Percentiles rank a stretch among this genome's conserved stretches.
phyloP scores from a whole-genome alignment of 2,113 vertebrate species.

The Numenius arquata region DNA sequence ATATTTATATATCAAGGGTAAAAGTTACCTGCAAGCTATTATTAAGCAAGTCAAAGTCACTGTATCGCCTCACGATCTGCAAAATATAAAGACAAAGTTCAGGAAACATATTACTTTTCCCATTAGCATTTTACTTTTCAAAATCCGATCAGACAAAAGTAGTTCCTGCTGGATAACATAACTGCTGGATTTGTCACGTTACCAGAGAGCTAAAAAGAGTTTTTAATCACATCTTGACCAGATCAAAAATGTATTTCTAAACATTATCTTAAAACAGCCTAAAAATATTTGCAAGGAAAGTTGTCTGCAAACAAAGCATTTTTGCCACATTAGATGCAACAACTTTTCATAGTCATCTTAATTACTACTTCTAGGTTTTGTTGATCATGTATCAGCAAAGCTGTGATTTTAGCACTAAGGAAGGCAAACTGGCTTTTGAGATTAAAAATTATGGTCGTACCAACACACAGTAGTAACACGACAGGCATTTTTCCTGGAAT shows the following conservation, averaged over 20 bases:
- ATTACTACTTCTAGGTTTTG: not conserved
- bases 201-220: not conserved
- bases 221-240: not conserved
- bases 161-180: not conserved
- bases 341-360: not conserved
- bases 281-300: not conserved
- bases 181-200: not conserved
- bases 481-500: not conserved
- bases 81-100: conserved; percentile 61
- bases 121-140: not conserved
- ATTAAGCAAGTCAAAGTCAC: conserved; percentile 96
- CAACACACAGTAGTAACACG: not conserved
- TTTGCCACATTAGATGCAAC: not conserved
- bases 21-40: conserved; percentile 90
- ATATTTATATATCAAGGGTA: not conserved
- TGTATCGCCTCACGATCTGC: conserved; percentile 95
- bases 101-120: not conserved
- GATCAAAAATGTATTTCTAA: not conserved
- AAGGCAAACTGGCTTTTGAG: not conserved
- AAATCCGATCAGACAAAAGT: not conserved
- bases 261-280: not conserved
- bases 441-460: not conserved
- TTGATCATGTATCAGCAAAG: not conserved
- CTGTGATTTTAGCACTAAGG: not conserved
- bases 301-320: not conserved